Base-by-base conservation (phyloP, 2,888 invertebrate genomes). In the Gastrophysa polygoni region DNA sequence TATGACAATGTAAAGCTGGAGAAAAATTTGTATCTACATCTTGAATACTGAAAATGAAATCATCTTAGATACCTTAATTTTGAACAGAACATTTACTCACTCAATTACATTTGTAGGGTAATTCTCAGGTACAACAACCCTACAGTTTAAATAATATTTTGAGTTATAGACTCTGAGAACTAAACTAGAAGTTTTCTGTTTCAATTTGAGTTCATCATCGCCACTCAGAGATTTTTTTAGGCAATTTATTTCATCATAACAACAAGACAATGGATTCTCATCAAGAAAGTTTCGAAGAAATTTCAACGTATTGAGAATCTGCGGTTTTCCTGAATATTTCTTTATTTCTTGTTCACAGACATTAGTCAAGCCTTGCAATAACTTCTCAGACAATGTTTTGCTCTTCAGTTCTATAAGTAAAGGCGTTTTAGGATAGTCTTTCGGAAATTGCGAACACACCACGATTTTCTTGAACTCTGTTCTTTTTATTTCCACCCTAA, bases 241-340 rank as follows among this genome's bases (percentile, higher is more conserved):
- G 47, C 81, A 77, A 62, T 85, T 82, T 63, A 91, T 89, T 80
- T 91, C 91, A 73, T 90, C 89, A 68, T 88, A 88, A 71, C 90
- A 91, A 60, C 89, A 88, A 73, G 87, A 89, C 2, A 91, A 80
- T 0, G 90, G 88, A 80, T 90, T 89, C 67, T 90, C 89, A 50
- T 86, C 84, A 11, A 90, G 79, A 75, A 90, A 91, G 64, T 84
- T 86, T 52, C 85, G 80, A 5, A 90, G 80, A 73, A 90, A 89
- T 68, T 85, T 83, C 14, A 90, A 76, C 3, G 86, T 80, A 49
- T 82, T 81, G 32, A 91, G 75, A 14, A 89, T 80, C 77, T 88
- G 88, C 0, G 86, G 84, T 77, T 88, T 86, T 0, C 88, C 88
- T 17, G 87, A 61, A 59, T 82, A 77, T 68, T 85, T 85, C 75